Conservation (phyloP, 2,797 vertebrate species). For the Tiaroga cobitis region DNA sequence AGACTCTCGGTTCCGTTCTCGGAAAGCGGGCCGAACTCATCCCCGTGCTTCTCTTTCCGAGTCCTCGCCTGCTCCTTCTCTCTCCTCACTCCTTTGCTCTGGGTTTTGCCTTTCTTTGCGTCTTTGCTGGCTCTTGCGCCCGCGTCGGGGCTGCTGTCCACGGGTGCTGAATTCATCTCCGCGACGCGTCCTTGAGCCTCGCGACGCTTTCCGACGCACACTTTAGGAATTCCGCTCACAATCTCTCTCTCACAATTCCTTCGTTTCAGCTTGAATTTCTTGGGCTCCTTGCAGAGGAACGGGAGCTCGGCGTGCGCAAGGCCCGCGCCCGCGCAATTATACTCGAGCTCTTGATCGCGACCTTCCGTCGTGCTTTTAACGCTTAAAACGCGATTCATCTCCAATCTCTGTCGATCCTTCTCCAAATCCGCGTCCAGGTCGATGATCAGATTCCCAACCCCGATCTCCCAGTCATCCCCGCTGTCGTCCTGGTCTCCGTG, state of each 20-base stretch:
- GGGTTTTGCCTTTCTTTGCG: constrained; percentile 84
- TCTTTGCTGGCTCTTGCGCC: constrained; percentile 81
- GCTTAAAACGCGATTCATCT: constrained; percentile 89
- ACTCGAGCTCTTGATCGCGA: constrained; percentile 82
- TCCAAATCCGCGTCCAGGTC: constrained; percentile 95
- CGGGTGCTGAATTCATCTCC: constrained; percentile 87
- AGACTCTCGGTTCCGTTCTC: constrained; percentile 85
- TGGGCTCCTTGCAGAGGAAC: constrained; percentile 89
- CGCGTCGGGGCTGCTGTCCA: constrained; percentile 72
- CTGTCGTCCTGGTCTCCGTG: constrained; percentile 86
- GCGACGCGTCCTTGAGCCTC: constrained; percentile 87
- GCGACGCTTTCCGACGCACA: constrained; percentile 85
- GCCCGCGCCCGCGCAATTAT: constrained; percentile 83
- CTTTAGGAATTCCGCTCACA: constrained; percentile 87
- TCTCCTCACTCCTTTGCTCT: constrained; percentile 80
- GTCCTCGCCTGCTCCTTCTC: constrained; percentile 85
- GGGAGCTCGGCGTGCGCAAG: constrained; percentile 87
- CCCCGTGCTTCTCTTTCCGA: constrained; percentile 85
- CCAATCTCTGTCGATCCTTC: constrained; percentile 91
- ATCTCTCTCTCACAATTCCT: constrained; percentile 62
- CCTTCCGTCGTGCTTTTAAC: constrained; percentile 83
- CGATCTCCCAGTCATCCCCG: constrained; percentile 90
- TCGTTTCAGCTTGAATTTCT: constrained; percentile 91
- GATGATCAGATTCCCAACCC: constrained; percentile 90
- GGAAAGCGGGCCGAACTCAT: constrained; percentile 74